Evolutionary conservation across 2,113 vertebrate species (phyloP), one percentile per base, ranked within the genome.

Genomic region (Crotalus horridus): DNA sequence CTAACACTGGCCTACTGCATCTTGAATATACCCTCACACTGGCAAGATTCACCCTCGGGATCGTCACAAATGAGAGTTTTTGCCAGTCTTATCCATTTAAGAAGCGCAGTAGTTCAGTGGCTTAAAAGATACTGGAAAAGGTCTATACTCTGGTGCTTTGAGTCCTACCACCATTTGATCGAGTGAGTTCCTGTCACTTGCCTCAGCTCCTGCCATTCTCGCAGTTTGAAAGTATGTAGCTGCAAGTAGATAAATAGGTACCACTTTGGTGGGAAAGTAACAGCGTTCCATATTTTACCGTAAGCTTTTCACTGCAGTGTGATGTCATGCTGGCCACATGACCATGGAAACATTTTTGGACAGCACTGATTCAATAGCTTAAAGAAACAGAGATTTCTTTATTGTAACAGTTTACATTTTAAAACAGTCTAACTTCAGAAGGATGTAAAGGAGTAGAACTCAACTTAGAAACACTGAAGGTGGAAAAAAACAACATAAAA

Each of bases 41-140:
- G 26, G 6, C 53, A 17, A 12, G 61, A 4, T 74, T 59, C 7
- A 39, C 15, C 23, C 15, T 53, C 8, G 2, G 11, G 39, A 8
- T 48, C 15, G 81, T 81, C 29, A 54, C 8, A 90, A 51, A 21
- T 17, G 64, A 10, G 29, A 81, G n/a, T 81, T 81, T 43, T 6
- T 81, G 74, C 15, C 9, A 95, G 92, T 93, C 93, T 94, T 56
- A 91, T 39, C 61, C 89, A 55, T 21, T 69, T 81, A 54, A 74
- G 64, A 69, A 5, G 29, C 1, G 1, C 64, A 6, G 5, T 69
- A n/a, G 64, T 13, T 69, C 29, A 69, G 12, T 69, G 29, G 12
- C 29, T 69, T 15, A 69, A 64, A 69, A 69, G 29, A n/a, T n/a
- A 69, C 29, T 15, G 29, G 12, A 69, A 29, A 13, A 64, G 29